Base-by-base conservation (phyloP, 1,140 invertebrate genomes). In the Drosophila setifemur region DNA sequence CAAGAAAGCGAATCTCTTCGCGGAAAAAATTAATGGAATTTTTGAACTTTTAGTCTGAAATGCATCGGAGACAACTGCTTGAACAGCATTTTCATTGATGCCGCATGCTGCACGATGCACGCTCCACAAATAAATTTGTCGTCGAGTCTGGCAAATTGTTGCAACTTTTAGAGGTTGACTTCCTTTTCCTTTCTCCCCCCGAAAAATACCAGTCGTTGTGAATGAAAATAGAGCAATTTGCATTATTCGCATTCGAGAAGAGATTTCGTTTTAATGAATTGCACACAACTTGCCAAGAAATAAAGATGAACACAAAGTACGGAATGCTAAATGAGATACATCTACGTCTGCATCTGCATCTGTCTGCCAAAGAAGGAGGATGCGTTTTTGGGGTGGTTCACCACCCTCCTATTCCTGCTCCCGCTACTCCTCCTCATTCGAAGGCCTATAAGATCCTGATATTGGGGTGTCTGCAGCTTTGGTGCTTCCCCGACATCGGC, bases 201-300 rank as follows among this genome's bases (percentile, higher is more conserved):
- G 3, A 31, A 48, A 42, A 50, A 33, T 64, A 28, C 63, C 28
- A 68, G 28, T 25, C 61, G 37, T 68, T 47, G 64, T 69, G 49
- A 55, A 69, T 68, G 63, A 76, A 82, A 82, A 82, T 82, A 82
- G 78, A 82, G 78, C 78, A 82, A 82, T 82, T 82, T 82, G 69
- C 78, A 82, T 82, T 83, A 82, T 82, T 82, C 78, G 68, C 76
- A 81, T 82, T 77, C 79, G 68, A 35, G 49, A n/a, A n/a, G 39
- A 50, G 71, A 81, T 81, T 79, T 81, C 73, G 61, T 53, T 82
- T 82, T 68, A 82, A 82, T 82, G 78, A 82, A 82, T 82, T 82
- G 78, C 78, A 49, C 78, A 73, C 78, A 82, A 77, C 61, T 82
- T 83, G 78, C 78, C 78, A 82, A 82, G 78, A 83, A 77, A 69